Percentiles rank a stretch among this genome's conserved stretches.
phyloP scores from a whole-genome alignment of 1,140 invertebrate species.

The Caenorhabditis remanei region DNA sequence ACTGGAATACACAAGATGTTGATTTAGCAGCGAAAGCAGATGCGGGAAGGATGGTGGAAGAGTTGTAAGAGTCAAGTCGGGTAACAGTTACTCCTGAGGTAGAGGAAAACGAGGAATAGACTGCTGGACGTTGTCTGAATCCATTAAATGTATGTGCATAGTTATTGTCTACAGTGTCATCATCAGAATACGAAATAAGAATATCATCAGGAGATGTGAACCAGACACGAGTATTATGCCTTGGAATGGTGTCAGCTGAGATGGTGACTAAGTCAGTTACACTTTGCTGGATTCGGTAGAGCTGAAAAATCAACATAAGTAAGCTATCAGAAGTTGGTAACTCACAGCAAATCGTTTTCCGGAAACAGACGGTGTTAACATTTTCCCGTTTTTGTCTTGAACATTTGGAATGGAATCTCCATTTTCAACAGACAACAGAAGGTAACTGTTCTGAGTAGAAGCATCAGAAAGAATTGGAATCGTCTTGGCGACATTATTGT shows the following conservation, averaged over 20 bases:
- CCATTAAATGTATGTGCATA: slow-evolving; percentile 39
- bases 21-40: not conserved
- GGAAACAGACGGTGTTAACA: not conserved
- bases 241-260: not conserved
- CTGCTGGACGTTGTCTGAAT: not conserved
- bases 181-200: slow-evolving; percentile 24
- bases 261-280: not conserved
- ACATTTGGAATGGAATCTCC: slow-evolving; percentile 19
- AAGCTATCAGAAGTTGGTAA: not conserved
- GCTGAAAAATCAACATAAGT: not conserved
- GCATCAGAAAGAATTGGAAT: slow-evolving; percentile 9
- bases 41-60: not conserved
- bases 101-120: slow-evolving; percentile 14
- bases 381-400: slow-evolving; percentile 3
- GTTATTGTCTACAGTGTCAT: slow-evolving; percentile 38
- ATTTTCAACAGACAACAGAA: slow-evolving; percentile 3
- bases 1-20: slow-evolving; percentile 5
- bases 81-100: not conserved
- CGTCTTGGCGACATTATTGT: slow-evolving; percentile 4
- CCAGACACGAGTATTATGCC: slow-evolving; percentile 24
- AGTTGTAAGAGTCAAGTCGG: not conserved
- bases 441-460: not conserved
- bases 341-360: slow-evolving; percentile 21
- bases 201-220: slow-evolving; percentile 25
- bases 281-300: slow-evolving; percentile 1